These are phyloP conservation scores for Dugesia japonica DNA, from an alignment of 2,888 invertebrate genomes.

Conservation along the genomic window DNA sequence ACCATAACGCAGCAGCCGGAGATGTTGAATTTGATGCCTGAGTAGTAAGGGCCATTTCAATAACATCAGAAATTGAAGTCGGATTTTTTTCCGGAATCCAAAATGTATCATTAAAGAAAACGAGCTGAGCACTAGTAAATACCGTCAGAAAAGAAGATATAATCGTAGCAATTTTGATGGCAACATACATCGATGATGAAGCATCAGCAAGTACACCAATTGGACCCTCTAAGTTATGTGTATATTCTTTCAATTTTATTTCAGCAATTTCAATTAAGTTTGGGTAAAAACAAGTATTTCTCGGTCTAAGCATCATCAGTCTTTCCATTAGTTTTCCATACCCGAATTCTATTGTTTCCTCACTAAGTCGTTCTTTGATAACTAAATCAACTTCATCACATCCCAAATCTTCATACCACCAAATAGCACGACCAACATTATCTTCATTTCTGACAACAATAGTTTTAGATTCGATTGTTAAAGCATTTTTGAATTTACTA, in stretches of 20 bases:
- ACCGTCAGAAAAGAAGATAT: conserved; percentile 45
- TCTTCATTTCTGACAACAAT: conserved; percentile 38
- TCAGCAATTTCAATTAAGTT: conserved; percentile 32
- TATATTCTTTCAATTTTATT: conserved; percentile 31
- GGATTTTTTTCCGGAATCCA: conserved; percentile 41
- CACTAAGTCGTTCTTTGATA: conserved; percentile 38
- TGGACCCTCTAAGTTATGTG: conserved; percentile 40
- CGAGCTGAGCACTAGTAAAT: conserved; percentile 43
- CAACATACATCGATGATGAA: conserved; percentile 46
- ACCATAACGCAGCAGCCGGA: conserved; percentile 44
- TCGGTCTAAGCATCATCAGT: conserved; percentile 39
- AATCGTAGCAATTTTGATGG: conserved; percentile 45
- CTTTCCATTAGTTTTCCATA: conserved; percentile 46
- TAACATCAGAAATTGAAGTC: conserved; percentile 42
- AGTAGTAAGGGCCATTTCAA: conserved; percentile 42
- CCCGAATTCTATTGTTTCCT: conserved; percentile 40
- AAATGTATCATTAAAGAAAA: conserved; percentile 43
- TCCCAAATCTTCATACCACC: conserved; percentile 46
- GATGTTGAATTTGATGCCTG: conserved; percentile 41
- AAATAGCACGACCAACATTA: conserved; percentile 32
- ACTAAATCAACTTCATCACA: conserved; percentile 41
- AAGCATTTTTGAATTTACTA: conserved; percentile 33
- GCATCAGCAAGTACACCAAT: conserved; percentile 47
- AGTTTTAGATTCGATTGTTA: conserved; percentile 41
- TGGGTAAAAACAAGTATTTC: background rate